Percentiles rank a stretch among this genome's conserved stretches.
Evolutionary conservation across 2,113 vertebrate genomes (phyloP).

Genomic region (Shinisaurus crocodilurus): DNA sequence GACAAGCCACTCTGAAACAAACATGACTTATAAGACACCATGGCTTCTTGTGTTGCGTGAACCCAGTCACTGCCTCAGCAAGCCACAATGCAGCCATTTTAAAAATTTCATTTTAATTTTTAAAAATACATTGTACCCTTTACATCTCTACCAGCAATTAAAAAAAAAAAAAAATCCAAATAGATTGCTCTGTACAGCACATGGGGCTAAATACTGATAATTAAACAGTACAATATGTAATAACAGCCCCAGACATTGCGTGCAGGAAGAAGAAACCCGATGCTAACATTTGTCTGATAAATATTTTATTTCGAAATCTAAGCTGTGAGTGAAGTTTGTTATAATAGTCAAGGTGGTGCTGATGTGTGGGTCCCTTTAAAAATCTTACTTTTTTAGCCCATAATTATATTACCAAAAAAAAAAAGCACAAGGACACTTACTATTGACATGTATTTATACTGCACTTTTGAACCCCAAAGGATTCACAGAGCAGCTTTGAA

Average conservation of each 20-base stretch:
- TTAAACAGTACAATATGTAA: neutral
- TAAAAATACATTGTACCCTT: neutral
- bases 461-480: neutral
- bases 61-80: neutral
- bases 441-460: neutral
- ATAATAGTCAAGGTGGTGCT: neutral
- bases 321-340: neutral
- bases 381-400: neutral
- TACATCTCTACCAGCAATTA: no score
- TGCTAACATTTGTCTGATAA: constrained; percentile 46
- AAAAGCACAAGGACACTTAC: neutral
- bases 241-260: neutral
- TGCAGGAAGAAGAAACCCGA: constrained; percentile 44
- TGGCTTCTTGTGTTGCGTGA: no score
- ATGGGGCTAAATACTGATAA: neutral
- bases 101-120: neutral
- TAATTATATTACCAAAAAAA: neutral
- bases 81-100: neutral
- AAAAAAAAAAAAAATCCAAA: no score
- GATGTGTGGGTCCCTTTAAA: neutral
- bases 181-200: neutral
- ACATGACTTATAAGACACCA: no score
- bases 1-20: no score
- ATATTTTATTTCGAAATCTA: constrained; percentile 44
- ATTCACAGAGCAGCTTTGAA: neutral